These are phyloP conservation scores for Crypturellus undulatus DNA, from an alignment of 2,113 vertebrate species.

Conservation along the genomic window DNA sequence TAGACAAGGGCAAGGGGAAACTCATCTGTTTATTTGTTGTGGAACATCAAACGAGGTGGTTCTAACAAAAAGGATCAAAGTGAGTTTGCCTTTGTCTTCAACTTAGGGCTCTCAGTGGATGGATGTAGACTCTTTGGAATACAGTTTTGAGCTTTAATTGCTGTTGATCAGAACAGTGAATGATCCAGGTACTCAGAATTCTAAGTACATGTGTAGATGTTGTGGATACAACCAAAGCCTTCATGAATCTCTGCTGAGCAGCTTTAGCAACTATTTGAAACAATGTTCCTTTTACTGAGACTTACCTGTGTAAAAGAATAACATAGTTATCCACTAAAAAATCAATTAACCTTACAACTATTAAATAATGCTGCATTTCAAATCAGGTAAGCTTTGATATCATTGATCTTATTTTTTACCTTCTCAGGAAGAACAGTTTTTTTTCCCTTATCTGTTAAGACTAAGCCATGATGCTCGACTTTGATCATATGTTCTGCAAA, in stretches of 20 bases:
- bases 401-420: not conserved
- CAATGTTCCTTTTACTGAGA: not conserved
- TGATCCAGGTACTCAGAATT: not conserved
- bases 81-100: conserved; percentile 9
- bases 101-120: not conserved
- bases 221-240: not conserved
- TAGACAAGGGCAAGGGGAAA: conserved; percentile 27
- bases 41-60: conserved; percentile 39
- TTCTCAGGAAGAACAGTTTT: not conserved
- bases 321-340: not conserved
- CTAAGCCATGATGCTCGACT: not conserved
- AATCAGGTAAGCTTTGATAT: not conserved
- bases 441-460: not conserved
- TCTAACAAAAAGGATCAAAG: conserved; percentile 63
- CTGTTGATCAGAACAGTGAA: not conserved
- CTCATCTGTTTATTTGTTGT: conserved; percentile 41
- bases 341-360: not conserved
- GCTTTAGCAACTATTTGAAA: not conserved
- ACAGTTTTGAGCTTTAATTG: not conserved
- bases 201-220: not conserved
- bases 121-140: conserved; percentile 6
- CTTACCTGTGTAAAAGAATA: not conserved
- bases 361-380: too few relatives aligned
- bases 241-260: not conserved
- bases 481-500: not conserved